Conservation (phyloP, 1,140 invertebrate genomes). For the Hestina assimilis region DNA sequence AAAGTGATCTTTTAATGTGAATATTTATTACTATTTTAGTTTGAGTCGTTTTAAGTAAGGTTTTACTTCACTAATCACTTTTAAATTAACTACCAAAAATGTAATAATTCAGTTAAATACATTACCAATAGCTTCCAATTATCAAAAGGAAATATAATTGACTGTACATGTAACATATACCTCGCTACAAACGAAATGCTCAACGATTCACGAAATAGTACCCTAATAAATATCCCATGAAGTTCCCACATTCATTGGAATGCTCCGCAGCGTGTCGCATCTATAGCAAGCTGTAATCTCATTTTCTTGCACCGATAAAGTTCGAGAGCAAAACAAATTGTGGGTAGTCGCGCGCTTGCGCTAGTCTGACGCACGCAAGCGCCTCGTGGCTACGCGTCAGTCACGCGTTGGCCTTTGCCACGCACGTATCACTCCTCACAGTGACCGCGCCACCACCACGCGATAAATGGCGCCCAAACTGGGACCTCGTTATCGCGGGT, state of each 20-base stretch:
- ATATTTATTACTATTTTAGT: too few relatives aligned
- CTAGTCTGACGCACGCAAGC: constrained; percentile 52
- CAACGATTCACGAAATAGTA: constrained; percentile 14
- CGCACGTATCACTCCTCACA: constrained; percentile 30
- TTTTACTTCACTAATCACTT: too few relatives aligned
- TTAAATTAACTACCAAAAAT: too few relatives aligned
- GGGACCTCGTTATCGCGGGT: constrained; percentile 62
- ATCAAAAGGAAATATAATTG: background rate
- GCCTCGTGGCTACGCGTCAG: constrained; percentile 46
- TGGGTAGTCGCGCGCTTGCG: constrained; percentile 53
- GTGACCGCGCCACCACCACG: constrained; percentile 37
- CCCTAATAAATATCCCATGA: constrained; percentile 45
- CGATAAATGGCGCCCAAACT: constrained; percentile 69
- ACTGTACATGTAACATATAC: constrained; percentile 26
- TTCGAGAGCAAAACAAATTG: constrained; percentile 68
- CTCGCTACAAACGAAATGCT: constrained; percentile 34
- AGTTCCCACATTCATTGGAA: constrained; percentile 57
- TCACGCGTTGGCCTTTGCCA: constrained; percentile 59
- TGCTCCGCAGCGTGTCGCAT: constrained; percentile 55
- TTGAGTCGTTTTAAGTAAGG: too few relatives aligned
- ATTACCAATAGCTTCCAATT: too few relatives aligned
- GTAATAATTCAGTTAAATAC: too few relatives aligned
- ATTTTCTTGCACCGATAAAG: constrained; percentile 58
- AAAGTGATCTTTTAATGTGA: too few relatives aligned
- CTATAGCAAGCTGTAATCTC: constrained; percentile 56